Evolutionary conservation across 2,888 invertebrate genomes (phyloP).

Genomic region (Abscondita cerata): DNA sequence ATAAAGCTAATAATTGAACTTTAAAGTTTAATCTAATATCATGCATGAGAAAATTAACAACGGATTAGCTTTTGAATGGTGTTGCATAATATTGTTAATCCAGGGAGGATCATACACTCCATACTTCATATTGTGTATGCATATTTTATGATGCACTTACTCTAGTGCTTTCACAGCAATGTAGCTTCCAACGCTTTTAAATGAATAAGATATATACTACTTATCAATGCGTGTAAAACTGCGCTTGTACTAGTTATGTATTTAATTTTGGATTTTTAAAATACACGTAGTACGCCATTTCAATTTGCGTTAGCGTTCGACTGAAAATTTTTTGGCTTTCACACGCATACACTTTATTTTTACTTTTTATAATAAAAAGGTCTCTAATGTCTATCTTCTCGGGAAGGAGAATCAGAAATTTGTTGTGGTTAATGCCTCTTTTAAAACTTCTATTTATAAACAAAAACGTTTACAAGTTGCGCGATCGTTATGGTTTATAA

Average conservation of each 20-base stretch:
- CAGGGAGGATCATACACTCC: constrained; percentile 8
- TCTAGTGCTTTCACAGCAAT: constrained; percentile 4
- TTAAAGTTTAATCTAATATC: background rate
- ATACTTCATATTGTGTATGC: constrained; percentile 19
- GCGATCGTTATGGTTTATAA: background rate
- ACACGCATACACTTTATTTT: background rate
- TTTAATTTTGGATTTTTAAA: too few species aligned
- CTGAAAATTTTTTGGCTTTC: too few species aligned
- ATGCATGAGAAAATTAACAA: background rate
- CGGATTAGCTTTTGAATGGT: constrained; percentile 5
- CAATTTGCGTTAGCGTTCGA: too few species aligned
- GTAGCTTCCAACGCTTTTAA: constrained; percentile 10
- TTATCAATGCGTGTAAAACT: constrained; percentile 12
- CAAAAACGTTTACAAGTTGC: background rate
- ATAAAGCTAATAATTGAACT: background rate
- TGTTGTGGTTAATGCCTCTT: background rate
- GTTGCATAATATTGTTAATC: constrained; percentile 19
- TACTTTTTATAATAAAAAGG: background rate
- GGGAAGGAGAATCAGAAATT: background rate
- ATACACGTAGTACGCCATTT: too few species aligned
- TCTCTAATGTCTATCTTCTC: background rate
- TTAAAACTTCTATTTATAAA: background rate
- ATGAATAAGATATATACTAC: constrained; percentile 13
- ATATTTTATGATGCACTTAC: constrained; percentile 32
- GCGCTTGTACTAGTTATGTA: too few species aligned